These are phyloP conservation scores for Emydocephalus ijimae DNA, from an alignment of 2,113 vertebrate genomes.

Conservation along the genomic window DNA sequence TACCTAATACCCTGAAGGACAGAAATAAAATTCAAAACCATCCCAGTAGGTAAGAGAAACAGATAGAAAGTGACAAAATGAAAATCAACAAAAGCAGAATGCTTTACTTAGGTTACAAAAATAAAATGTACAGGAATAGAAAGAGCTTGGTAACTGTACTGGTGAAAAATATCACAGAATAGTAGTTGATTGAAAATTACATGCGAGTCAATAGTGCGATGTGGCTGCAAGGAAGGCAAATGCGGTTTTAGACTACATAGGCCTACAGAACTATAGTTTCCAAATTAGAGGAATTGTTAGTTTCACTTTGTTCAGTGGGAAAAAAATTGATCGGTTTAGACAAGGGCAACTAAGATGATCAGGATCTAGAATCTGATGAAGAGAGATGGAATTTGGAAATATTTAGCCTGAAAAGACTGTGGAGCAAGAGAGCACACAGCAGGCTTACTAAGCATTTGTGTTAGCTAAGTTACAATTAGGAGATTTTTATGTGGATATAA, in stretches of 20 bases:
- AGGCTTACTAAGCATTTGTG: neutral
- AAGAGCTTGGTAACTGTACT: neutral
- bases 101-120: neutral
- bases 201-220: neutral
- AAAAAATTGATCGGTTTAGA: neutral
- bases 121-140: neutral
- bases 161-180: neutral
- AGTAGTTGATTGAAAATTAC: neutral
- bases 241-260: neutral
- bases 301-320: neutral
- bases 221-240: neutral
- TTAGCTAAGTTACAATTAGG: neutral
- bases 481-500: neutral
- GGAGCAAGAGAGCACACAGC: neutral
- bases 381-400: neutral
- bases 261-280: neutral
- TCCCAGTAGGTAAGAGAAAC: neutral
- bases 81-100: neutral
- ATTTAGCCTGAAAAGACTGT: neutral
- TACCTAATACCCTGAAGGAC: neutral
- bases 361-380: neutral
- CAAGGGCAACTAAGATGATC: neutral
- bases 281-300: neutral
- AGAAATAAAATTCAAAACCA: neutral
- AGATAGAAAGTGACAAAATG: neutral